Evolutionary conservation across 2,113 vertebrate genomes (phyloP).

Genomic region (Leucopsar rothschildi): DNA sequence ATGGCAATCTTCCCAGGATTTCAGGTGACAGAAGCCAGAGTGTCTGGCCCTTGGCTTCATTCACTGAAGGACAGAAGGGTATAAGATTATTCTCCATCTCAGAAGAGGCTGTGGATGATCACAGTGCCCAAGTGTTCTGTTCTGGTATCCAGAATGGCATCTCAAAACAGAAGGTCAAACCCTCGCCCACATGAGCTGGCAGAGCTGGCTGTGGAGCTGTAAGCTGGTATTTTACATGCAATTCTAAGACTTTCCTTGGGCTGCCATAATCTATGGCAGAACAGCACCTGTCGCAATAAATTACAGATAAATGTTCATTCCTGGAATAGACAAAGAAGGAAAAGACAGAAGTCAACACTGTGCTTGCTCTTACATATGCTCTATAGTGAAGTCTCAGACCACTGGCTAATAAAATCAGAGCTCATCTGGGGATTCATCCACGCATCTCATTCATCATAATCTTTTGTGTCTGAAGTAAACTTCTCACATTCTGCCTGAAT

Average conservation of each 20-base stretch:
- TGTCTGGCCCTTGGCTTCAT: not conserved
- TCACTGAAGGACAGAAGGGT: not conserved
- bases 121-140: not conserved
- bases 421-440: not conserved
- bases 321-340: not conserved
- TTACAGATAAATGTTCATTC: not conserved
- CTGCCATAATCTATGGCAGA: not conserved
- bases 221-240: not conserved
- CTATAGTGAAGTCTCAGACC: not conserved
- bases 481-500: not conserved
- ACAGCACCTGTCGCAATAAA: not conserved
- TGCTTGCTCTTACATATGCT: rapidly evolving
- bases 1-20: conserved; percentile 37
- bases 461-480: not conserved
- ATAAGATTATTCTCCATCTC: not conserved
- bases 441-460: not conserved
- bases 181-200: not conserved
- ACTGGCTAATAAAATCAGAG: not conserved
- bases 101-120: not conserved
- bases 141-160: not conserved
- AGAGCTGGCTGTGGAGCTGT: not conserved
- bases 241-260: not conserved
- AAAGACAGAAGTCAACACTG: not conserved
- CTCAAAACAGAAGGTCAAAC: conserved; percentile 16
- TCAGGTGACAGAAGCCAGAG: not conserved